A percentile compares a stretch with the other conserved stretches of the same genome.
phyloP scores from a whole-genome alignment of 2,113 vertebrate species.

The Hylia prasina region DNA sequence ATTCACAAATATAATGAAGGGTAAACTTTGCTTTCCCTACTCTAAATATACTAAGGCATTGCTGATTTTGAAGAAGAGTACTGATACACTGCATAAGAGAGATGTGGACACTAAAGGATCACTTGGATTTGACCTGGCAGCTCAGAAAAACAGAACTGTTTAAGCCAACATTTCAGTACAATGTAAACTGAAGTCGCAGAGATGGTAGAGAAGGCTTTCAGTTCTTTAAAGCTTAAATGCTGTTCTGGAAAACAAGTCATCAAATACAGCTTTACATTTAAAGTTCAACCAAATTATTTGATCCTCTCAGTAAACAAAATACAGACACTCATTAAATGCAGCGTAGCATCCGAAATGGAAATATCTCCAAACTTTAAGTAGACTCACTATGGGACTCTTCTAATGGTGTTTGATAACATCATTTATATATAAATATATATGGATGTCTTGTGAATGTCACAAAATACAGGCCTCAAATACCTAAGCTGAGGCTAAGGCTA shows the following conservation, averaged over 20 bases:
- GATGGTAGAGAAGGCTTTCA: not conserved
- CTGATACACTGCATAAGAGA: not conserved
- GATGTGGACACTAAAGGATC: not conserved
- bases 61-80: not conserved
- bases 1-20: not conserved
- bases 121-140: not conserved
- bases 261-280: not conserved
- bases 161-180: not conserved
- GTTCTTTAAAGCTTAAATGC: not conserved
- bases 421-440: not conserved
- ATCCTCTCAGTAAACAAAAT: not conserved
- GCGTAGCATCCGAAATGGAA: not conserved
- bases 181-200: not conserved
- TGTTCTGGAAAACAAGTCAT: not conserved
- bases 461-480: not conserved
- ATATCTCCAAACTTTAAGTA: not conserved
- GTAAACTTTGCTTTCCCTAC: not conserved
- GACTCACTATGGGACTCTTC: not conserved
- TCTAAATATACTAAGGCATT: not conserved
- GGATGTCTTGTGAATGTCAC: not conserved
- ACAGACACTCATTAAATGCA: not conserved
- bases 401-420: fast-evolving
- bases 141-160: not conserved
- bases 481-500: not conserved
- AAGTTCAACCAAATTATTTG: not conserved